Base-by-base conservation (phyloP, 1,140 invertebrate genomes). In the Bursaphelenchus mucronatus region DNA sequence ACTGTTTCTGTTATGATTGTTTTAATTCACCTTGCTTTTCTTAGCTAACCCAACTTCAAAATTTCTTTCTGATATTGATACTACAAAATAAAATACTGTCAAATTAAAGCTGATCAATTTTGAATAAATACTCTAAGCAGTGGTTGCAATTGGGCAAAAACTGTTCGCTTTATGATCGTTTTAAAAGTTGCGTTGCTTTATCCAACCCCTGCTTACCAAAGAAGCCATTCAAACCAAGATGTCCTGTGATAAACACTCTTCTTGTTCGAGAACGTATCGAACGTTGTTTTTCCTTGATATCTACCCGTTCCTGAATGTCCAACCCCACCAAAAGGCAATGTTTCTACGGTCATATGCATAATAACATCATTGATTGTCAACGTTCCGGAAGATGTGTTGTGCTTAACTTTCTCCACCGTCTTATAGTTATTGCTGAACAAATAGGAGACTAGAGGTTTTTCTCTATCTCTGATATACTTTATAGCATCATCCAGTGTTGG, bases 191-290 rank as follows among this genome's bases (percentile, higher is more conserved):
- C n/a, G n/a, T n/a, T n/a, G n/a, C n/a, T n/a, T n/a, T n/a, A n/a
- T n/a, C n/a, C n/a, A 30, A 30, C 2, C 30, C 30, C 30, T 30
- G n/a, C 30, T 30, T 30, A 30, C 30, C 30, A 30, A 1, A 30
- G 30, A 30, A 30, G 30, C 30, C 30, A 30, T 30, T 17, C 73
- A 51, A n/a, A 75, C 71, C 2, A 95, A 84, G 69, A 30, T 30
- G 30, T 30, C 30, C 30, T 30, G 5, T 30, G 30, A 30, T 30
- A 30, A 30, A 89, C 88, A 52, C 89, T 87, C 83, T 94, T 93
- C 66, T 89, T 88, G 82, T 97, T 93, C 7, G 88, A 88, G 82
- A 97, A 97, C 0, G 90, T 91, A 67, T 97, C 90, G 76, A 91
- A 96, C 8, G 88, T 88, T 71, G 86, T 87, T 83, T 90, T 90